Base-by-base conservation (phyloP, 1,140 invertebrate genomes). In the Drosophila paulistorum region DNA sequence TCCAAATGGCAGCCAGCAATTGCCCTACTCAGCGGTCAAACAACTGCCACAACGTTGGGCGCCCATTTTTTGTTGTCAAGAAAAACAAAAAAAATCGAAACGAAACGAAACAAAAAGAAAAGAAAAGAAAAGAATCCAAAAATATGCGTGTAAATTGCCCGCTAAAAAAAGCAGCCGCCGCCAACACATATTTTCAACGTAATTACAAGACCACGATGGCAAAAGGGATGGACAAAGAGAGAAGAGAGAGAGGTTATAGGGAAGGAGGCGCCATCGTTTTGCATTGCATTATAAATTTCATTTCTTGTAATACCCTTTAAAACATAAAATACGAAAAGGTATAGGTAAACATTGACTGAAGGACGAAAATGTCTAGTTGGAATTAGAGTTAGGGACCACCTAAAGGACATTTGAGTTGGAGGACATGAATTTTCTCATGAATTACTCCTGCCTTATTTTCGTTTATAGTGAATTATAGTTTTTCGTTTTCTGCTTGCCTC, bases 1-100 rank as follows among this genome's bases (percentile, higher is more conserved):
- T 17, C 33, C 57, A 59, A 35, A 35, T 59, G 17, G 35, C 33
- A 59, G 33, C 57, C 14, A 30, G 30, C 30, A 17, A 39, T 59
- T 59, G 57, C 57, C 57, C 57, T 59, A 59, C 57, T 59, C 57
- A 20, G 57, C 57, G 57, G 57, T 59, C 57, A 59, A 59, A 39
- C 57, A 59, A 59, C 57, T 59, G 57, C 57, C 57, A 59, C 57
- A 39, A 20, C 33, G 57, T 59, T 59, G 57, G 57, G 14, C 57
- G 33, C 57, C 57, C 57, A 20, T 14, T 37, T 59, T 17, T 23
- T 58, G 2, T n/a, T 20, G 57, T 59, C 57, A 59, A 59, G 45
- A 51, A 51, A 51, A 51, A 51, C 30, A 30, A 30, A 30, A 30
- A 30, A 30, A 30, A 30, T 30, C 30, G 30, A 30, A 30, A 6